A percentile compares a stretch with the other conserved stretches of the same genome.
phyloP scores from a whole-genome alignment of 2,888 invertebrate species.

The Latrodectus elegans region DNA sequence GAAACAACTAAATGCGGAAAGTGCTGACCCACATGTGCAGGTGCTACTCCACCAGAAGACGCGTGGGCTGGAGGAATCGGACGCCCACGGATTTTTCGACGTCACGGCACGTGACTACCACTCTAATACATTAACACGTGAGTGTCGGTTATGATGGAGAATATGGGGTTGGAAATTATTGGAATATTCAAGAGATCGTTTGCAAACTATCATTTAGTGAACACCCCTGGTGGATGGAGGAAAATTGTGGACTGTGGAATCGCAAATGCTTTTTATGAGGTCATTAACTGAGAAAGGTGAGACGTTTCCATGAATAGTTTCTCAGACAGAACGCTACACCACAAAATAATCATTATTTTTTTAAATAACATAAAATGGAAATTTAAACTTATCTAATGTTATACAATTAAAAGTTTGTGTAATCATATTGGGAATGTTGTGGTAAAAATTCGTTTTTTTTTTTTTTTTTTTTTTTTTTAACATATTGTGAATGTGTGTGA shows the following conservation, averaged over 20 bases:
- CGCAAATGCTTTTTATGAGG: neutral
- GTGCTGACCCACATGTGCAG: slow-evolving; percentile 69
- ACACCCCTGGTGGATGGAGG: neutral
- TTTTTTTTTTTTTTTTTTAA: too few relatives aligned
- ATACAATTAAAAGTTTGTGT: too few relatives aligned
- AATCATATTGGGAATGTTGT: too few relatives aligned
- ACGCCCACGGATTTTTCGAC: slow-evolving; percentile 60
- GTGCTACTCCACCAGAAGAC: slow-evolving; percentile 43
- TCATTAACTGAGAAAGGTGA: neutral
- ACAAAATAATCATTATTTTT: too few relatives aligned
- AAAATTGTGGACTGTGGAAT: neutral
- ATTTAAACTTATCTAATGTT: too few relatives aligned
- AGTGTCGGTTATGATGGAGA: slow-evolving; percentile 30
- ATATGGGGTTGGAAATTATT: slow-evolving; percentile 43
- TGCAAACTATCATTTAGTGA: slow-evolving; percentile 18
- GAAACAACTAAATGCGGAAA: slow-evolving; percentile 62
- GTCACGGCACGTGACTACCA: slow-evolving; percentile 62
- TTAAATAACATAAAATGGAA: too few relatives aligned
- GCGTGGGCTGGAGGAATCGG: slow-evolving; percentile 61
- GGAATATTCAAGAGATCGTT: slow-evolving; percentile 2
- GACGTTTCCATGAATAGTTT: neutral
- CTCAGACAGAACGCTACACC: neutral
- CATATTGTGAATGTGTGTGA: too few relatives aligned
- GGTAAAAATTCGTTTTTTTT: too few relatives aligned
- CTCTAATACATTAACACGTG: slow-evolving; percentile 48